Conservation (phyloP, 2,797 vertebrate genomes). For the Melanotaenia parkinsoni region DNA sequence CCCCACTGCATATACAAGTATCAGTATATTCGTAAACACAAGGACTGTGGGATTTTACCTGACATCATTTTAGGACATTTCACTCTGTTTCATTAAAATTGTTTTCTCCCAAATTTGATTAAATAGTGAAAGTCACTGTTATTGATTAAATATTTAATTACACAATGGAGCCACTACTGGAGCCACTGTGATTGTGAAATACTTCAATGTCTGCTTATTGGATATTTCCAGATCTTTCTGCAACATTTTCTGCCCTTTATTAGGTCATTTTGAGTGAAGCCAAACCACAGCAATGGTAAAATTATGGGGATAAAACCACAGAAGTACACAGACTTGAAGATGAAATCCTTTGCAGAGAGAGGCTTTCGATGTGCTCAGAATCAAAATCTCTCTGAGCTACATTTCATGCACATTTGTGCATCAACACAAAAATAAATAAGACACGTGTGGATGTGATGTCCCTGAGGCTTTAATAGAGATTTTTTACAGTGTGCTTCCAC, state of each 20-base stretch:
- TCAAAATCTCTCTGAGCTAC: constrained; percentile 5
- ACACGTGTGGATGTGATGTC: constrained; percentile 16
- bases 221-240: background rate
- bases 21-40: background rate
- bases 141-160: no score
- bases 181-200: background rate
- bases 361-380: background rate
- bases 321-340: background rate
- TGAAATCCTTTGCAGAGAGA: constrained; percentile 2
- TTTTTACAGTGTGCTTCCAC: constrained; percentile 40
- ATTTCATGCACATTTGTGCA: constrained; percentile 17
- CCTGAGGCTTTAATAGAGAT: constrained; percentile 46
- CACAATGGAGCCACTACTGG: no score
- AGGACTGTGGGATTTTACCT: background rate
- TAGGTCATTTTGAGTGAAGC: background rate
- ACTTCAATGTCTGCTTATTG: background rate
- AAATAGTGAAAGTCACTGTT: no score
- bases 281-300: background rate
- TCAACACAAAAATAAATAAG: constrained; percentile 27
- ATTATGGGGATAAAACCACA: background rate
- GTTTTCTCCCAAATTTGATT: background rate
- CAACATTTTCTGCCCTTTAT: constrained; percentile 2
- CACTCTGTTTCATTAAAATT: background rate
- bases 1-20: background rate
- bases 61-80: background rate